Base-by-base conservation (phyloP, 2,888 invertebrate species). In the Temnothorax ravouxi region DNA sequence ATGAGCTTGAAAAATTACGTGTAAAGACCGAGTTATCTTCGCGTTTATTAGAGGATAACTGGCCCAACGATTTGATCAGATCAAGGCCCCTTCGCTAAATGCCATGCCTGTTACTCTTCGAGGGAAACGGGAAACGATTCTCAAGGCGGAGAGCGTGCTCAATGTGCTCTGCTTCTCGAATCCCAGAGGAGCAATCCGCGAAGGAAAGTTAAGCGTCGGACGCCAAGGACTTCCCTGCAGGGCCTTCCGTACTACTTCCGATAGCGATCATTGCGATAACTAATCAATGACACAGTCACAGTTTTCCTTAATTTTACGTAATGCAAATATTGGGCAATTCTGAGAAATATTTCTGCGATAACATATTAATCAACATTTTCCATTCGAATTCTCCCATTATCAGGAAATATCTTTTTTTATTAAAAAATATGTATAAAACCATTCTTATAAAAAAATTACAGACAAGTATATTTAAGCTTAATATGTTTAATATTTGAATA, bases 121-220 rank as follows among this genome's bases (percentile, higher is more conserved):
- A 67, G 3, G 29, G 18, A 3, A 34, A 50, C 18, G 3, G 29
- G 18, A 3, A 34, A 50, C 18, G 6, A 44, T 66, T 3, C 25
- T 44, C 44, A 44, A 6, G 15, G 8, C n/a, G 64, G n/a, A 69
- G 18, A 69, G 11, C 47, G 47, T 18, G 18, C 47, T 67, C 29
- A 29, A 67, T 29, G 29, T 18, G 25, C 18, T 69, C 29, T 11
- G 18, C 29, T 47, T 29, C 11, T 69, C 11, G n/a, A 11, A 47
- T n/a, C 50, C 2, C 15, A 1, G 0, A n/a, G 13, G 29, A 29
- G 6, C 29, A 29, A 50, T 50, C 67, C 50, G 29, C 25, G 13
- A 50, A 69, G 29, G 6, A 69, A 69, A 69, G 50, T 69, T 69
- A 69, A 50, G 29, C 41, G 38, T 21, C 29, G n/a, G 15, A 66